A percentile compares a stretch with the other conserved stretches of the same genome.
These are phyloP conservation scores for Halcyon senegalensis DNA, from an alignment of 2,113 vertebrate species.

Conservation along the genomic window DNA sequence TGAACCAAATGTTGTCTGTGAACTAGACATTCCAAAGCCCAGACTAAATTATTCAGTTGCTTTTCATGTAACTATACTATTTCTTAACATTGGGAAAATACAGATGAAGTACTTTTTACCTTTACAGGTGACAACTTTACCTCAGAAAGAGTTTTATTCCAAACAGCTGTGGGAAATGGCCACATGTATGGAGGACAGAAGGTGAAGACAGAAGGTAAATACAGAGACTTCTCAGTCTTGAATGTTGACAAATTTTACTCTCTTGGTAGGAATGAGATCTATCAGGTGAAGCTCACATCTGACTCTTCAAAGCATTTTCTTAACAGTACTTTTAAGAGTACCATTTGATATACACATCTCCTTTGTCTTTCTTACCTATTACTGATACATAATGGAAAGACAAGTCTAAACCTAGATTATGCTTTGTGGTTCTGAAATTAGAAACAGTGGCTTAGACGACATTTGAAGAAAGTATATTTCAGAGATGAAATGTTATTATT, in stretches of 20 bases:
- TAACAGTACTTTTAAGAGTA: not conserved
- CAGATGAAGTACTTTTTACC: not conserved
- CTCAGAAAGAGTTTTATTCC: not conserved
- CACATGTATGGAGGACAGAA: not conserved
- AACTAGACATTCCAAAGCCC: not conserved
- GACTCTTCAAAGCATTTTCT: not conserved
- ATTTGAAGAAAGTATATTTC: not conserved
- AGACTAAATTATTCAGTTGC: not conserved
- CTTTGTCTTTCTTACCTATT: not conserved
- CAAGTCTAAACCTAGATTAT: not conserved
- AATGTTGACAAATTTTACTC: not conserved
- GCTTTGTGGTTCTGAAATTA: not conserved
- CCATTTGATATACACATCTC: not conserved
- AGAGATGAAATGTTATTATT: not conserved
- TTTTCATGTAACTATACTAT: rapidly evolving
- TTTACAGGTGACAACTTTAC: not conserved
- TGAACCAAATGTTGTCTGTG: not conserved
- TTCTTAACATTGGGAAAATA: not conserved
- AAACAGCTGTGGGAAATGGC: not conserved
- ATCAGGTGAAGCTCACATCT: rapidly evolving
- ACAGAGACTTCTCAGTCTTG: not conserved
- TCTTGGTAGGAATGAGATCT: not conserved
- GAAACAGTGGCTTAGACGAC: not conserved
- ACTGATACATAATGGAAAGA: not conserved
- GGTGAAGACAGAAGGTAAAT: not conserved